Evolutionary conservation across 2,888 invertebrate species (phyloP).

Genomic region (Salticus scenicus): DNA sequence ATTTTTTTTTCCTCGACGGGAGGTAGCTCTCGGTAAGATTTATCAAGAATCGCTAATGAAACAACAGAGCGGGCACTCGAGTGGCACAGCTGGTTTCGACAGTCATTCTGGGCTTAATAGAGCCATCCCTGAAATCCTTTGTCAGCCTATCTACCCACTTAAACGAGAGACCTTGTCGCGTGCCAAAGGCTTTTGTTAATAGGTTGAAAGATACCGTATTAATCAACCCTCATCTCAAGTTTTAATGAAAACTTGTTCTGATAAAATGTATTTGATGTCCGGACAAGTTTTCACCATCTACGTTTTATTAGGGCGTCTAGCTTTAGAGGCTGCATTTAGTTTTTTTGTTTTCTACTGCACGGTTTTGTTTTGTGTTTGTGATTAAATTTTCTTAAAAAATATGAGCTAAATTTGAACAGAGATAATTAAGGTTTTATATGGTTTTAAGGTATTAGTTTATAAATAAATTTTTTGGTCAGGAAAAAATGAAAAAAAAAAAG

Average conservation of each 20-base stretch:
- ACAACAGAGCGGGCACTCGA: not conserved
- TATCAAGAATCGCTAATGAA: constrained; percentile 3
- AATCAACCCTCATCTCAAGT: not conserved
- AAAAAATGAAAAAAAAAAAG: too few relatives aligned
- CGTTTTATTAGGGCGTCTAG: not conserved
- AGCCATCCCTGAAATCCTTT: not conserved
- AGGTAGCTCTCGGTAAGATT: not conserved
- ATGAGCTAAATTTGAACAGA: too few relatives aligned
- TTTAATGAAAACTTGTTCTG: constrained; percentile 3
- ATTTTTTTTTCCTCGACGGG: not conserved
- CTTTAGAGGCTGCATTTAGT: not conserved
- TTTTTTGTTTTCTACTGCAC: not conserved
- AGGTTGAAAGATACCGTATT: constrained; percentile 3
- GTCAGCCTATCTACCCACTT: not conserved
- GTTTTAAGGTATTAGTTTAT: too few relatives aligned
- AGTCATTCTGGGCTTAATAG: not conserved
- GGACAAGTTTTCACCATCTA: not conserved
- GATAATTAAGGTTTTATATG: too few relatives aligned
- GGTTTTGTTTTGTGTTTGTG: too few relatives aligned
- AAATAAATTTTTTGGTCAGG: too few relatives aligned
- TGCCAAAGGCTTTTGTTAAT: not conserved
- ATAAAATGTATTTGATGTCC: not conserved
- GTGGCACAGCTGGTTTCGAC: not conserved
- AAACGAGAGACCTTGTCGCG: not conserved
- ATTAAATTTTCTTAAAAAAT: too few relatives aligned